phyloP scores from a whole-genome alignment of 1,140 invertebrate genomes.

The Trichoplusia ni region DNA sequence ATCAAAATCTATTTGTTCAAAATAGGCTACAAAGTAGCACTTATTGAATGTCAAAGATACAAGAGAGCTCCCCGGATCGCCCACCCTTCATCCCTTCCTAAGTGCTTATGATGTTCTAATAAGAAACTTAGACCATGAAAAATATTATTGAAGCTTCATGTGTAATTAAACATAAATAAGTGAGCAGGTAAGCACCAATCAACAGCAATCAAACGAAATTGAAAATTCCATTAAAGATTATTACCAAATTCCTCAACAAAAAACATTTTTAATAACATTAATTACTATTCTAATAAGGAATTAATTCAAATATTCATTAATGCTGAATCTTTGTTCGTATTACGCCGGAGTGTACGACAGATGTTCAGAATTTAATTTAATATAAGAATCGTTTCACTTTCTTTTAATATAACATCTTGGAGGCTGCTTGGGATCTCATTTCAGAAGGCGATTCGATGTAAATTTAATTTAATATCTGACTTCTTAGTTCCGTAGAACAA shows the following conservation, averaged over 20 bases:
- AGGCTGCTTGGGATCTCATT: slow-evolving; percentile 36
- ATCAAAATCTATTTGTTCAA: too few relatives aligned
- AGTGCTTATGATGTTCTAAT: too few relatives aligned
- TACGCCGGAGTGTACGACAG: slow-evolving; percentile 43
- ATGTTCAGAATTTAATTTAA: slow-evolving; percentile 50
- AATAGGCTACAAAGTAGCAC: too few relatives aligned
- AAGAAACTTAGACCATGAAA: too few relatives aligned
- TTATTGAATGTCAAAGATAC: too few relatives aligned
- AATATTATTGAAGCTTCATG: too few relatives aligned
- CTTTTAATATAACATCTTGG: slow-evolving; percentile 48
- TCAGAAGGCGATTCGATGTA: slow-evolving; percentile 45
- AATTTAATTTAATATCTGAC: slow-evolving; percentile 46
- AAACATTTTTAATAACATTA: slow-evolving; percentile 24
- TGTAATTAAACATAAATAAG: too few relatives aligned
- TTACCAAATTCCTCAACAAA: neutral
- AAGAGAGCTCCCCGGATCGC: too few relatives aligned
- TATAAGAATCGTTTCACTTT: slow-evolving; percentile 43
- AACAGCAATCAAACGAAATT: too few relatives aligned
- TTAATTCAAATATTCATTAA: slow-evolving; percentile 52
- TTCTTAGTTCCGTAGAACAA: slow-evolving; percentile 34
- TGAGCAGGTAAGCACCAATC: too few relatives aligned
- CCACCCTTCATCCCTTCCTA: too few relatives aligned
- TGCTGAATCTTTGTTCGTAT: slow-evolving; percentile 38
- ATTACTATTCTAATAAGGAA: slow-evolving; percentile 33
- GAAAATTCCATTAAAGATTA: neutral